Conservation (phyloP, 2,113 vertebrate species). For the Salvelinus fontinalis region DNA sequence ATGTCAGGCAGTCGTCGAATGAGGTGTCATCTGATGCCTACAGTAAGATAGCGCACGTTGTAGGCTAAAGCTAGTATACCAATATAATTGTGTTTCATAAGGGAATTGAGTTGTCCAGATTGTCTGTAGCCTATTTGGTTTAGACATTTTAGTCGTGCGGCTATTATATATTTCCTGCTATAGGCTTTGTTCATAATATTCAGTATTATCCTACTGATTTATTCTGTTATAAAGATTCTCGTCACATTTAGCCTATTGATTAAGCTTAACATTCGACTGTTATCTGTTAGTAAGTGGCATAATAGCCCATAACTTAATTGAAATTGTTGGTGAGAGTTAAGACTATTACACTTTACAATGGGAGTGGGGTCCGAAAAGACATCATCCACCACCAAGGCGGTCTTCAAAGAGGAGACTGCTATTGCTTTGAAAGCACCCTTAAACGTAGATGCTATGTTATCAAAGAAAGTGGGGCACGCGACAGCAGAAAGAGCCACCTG, state of each 20-base stretch:
- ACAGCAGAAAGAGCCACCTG: constrained; percentile 60
- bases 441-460: neutral
- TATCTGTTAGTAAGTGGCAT: neutral
- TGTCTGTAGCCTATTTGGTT: neutral
- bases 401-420: constrained; percentile 7
- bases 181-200: neutral
- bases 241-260: neutral
- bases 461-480: neutral
- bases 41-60: neutral
- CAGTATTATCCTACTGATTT: neutral
- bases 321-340: neutral
- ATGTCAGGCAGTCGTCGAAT: neutral
- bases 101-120: too few species aligned
- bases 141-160: neutral
- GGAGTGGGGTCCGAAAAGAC: constrained; percentile 26
- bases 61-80: neutral
- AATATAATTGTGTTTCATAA: neutral
- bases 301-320: neutral
- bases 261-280: neutral
- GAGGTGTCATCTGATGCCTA: neutral
- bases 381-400: neutral
- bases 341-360: constrained; percentile 20
- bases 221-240: neutral
- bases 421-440: neutral
- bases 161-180: neutral